Conservation (phyloP, 2,888 invertebrate genomes). For the Loripinus fragilis region DNA sequence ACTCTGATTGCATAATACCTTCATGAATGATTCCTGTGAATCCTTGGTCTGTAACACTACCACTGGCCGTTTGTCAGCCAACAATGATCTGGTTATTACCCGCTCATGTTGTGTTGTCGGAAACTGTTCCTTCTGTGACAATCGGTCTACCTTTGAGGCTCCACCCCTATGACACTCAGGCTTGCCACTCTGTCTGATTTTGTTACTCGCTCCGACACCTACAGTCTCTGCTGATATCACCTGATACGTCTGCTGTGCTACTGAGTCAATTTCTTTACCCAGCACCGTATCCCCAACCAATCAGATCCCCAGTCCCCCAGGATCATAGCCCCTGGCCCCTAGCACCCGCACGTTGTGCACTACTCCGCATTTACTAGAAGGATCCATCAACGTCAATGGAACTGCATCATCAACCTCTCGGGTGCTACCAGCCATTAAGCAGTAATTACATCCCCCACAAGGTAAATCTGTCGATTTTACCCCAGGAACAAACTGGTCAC, state of each 20-base stretch:
- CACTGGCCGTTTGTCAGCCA: too few species aligned
- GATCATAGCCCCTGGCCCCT: not conserved
- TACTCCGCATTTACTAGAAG: not conserved
- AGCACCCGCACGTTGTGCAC: not conserved
- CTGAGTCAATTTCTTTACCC: too few species aligned
- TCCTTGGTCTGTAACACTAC: too few species aligned
- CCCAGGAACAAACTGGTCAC: constrained; percentile 10
- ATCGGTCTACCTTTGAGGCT: not conserved
- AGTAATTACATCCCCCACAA: constrained; percentile 25
- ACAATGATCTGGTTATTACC: too few species aligned
- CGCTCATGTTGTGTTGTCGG: not conserved
- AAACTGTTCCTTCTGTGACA: not conserved
- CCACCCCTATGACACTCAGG: not conserved
- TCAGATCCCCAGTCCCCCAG: not conserved
- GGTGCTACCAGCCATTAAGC: constrained; percentile 21
- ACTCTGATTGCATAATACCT: too few species aligned
- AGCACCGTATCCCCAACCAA: not conserved
- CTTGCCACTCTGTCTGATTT: constrained; percentile 3
- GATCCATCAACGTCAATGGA: constrained; percentile 8
- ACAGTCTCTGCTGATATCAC: not conserved
- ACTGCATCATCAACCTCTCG: constrained; percentile 27
- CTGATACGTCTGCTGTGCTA: not conserved
- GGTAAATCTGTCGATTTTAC: constrained; percentile 12
- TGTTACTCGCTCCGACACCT: not conserved
- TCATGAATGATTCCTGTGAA: too few species aligned